These are phyloP conservation scores for Micoletzkya japonica DNA, from an alignment of 2,888 invertebrate genomes.

Conservation along the genomic window DNA sequence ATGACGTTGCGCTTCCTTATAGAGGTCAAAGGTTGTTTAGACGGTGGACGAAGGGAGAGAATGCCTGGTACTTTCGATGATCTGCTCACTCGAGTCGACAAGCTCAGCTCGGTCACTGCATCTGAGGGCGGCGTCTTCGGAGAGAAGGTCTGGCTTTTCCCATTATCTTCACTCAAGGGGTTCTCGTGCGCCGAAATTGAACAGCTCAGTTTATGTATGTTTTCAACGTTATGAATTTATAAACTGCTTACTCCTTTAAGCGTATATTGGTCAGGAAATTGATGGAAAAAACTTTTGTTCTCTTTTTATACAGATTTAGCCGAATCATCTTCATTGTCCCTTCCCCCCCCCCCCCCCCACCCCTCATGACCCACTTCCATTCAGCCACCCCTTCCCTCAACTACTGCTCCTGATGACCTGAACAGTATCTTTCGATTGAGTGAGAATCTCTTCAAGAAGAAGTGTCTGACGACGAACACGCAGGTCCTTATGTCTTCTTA, in stretches of 20 bases:
- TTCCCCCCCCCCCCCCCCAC: background rate
- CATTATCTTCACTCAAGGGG: no score
- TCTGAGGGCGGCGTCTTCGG: conserved; percentile 1
- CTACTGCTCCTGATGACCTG: conserved; percentile 32
- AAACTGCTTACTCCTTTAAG: no score
- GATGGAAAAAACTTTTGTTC: no score
- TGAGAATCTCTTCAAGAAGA: conserved; percentile 49
- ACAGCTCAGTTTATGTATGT: no score
- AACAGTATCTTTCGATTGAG: conserved; percentile 49
- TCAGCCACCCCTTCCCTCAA: background rate
- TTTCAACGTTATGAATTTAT: no score
- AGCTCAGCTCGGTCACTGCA: conserved; percentile 28
- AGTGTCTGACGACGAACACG: conserved; percentile 28
- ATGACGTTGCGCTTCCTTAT: no score
- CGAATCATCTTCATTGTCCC: background rate
- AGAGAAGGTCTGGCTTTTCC: background rate
- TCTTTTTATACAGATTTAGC: no score
- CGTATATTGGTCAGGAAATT: no score
- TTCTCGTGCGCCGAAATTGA: no score
- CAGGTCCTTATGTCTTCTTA: no score
- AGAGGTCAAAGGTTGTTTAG: no score
- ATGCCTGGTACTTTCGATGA: conserved; percentile 39
- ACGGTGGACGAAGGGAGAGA: no score
- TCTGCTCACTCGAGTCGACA: conserved; percentile 37
- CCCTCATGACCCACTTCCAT: background rate